A percentile compares a stretch with the other conserved stretches of the same genome.
phyloP scores from a whole-genome alignment of 1,140 invertebrate genomes.

The Scylla paramamosain region DNA sequence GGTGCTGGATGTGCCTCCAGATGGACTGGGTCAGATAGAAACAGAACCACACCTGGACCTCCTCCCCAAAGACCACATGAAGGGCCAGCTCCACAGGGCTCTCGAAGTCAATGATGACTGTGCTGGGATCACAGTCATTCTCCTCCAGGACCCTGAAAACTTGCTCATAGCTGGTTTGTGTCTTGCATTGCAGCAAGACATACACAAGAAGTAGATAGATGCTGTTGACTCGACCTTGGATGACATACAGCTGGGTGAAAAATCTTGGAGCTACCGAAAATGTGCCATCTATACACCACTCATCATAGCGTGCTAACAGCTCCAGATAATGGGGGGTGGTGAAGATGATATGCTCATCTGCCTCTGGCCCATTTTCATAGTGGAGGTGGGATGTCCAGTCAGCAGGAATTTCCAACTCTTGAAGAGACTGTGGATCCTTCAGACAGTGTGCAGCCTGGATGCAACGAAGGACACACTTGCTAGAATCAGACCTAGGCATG shows the following conservation, averaged over 20 bases:
- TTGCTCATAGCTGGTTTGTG: no score
- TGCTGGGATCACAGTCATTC: no score
- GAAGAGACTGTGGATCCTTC: conserved; percentile 5
- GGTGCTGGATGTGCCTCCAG: conserved; percentile 35
- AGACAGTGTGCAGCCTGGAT: no score
- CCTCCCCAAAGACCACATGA: neutral
- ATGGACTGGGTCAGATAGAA: conserved; percentile 9
- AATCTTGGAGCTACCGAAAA: conserved; percentile 23
- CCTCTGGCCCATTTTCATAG: no score
- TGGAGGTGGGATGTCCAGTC: no score
- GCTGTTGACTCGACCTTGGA: conserved; percentile 15
- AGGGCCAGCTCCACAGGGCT: neutral
- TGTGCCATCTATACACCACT: neutral
- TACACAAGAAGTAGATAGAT: conserved; percentile 8
- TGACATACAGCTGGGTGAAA: neutral
- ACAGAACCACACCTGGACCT: conserved; percentile 18
- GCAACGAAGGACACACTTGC: conserved; percentile 17
- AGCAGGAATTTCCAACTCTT: no score
- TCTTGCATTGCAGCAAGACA: conserved; percentile 31
- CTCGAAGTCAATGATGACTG: no score
- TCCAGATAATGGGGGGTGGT: conserved; percentile 6
- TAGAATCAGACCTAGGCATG: conserved; percentile 24
- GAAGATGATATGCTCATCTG: conserved; percentile 13
- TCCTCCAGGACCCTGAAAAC: no score
- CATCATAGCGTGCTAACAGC: conserved; percentile 27